Base-by-base conservation (phyloP, 2,797 vertebrate genomes). In the Geotrypetes seraphini region DNA sequence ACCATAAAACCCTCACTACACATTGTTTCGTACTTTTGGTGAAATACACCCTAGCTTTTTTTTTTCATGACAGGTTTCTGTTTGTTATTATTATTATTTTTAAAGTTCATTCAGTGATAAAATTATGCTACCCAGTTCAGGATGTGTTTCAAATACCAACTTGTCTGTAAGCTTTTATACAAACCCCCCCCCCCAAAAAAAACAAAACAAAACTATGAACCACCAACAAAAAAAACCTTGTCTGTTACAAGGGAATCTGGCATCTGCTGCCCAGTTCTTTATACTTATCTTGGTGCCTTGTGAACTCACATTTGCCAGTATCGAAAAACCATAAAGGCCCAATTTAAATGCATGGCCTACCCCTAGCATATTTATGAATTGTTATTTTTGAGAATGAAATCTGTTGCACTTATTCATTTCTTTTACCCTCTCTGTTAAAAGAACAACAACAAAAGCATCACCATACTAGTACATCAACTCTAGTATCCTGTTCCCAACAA, bases 1-100 rank as follows among this genome's bases (percentile, higher is more conserved):
- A 90, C 89, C 85, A 76, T 81, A 84, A 88, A 87, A 83, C 88
- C 85, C 77, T 87, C 86, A 82, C 77, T 90, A 85, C 86, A 86
- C 82, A 89, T 88, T 93, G 90, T 84, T 81, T 69, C 84, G 85
- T 78, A 83, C 73, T 89, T 83, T 83, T 81, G 78, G 68, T 87
- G 85, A 90, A 91, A 83, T 78, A 80, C 82, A 80, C 77, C 76
- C 79, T 77, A n/a, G n/a, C 53, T 64, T 74, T 70, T 60, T 44
- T n/a, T 53, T 60, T 64, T 48, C 43, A 48, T 66, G 60, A 69
- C 57, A 70, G 67, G 72, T 66, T 57, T 58, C 39, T 25, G 13
- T 34, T 7, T 65, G 66, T 70, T 68, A 63, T 40, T 29, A 63
- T 40, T 29, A 47, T 39, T 63, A 39, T 57, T 60, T 66, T 67